Evolutionary conservation across 2,113 vertebrate genomes (phyloP).

Genomic region (Percopsis transmontana): DNA sequence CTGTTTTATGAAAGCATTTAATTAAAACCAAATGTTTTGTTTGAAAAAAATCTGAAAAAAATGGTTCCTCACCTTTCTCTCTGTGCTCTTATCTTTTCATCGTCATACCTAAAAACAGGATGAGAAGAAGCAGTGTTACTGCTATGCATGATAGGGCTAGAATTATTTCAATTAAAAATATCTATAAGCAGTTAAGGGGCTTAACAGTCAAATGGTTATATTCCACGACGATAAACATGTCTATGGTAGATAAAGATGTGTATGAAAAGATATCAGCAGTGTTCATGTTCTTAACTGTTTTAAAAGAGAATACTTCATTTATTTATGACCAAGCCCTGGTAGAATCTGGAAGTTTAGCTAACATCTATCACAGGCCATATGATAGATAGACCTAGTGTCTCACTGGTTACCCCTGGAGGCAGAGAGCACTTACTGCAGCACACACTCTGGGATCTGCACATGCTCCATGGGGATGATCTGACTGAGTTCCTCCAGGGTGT

Average conservation of each 20-base stretch:
- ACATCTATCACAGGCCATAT: neutral
- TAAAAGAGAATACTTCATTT: too few species aligned
- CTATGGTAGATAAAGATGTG: too few species aligned
- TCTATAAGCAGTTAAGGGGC: too few species aligned
- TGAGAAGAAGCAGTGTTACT: neutral
- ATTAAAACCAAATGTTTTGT: neutral
- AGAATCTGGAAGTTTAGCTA: neutral
- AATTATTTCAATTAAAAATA: neutral
- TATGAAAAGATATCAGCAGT: too few species aligned
- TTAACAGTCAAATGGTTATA: too few species aligned
- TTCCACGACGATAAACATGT: too few species aligned
- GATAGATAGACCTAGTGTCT: neutral
- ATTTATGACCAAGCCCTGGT: neutral
- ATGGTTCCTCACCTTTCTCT: constrained; percentile 81
- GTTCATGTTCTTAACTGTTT: too few species aligned
- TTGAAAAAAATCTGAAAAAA: neutral
- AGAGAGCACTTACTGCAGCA: constrained; percentile 86
- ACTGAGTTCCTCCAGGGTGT: constrained; percentile 88
- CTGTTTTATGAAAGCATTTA: neutral
- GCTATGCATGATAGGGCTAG: neutral
- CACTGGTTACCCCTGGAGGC: constrained; percentile 45
- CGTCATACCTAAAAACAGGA: constrained; percentile 81
- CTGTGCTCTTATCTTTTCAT: constrained; percentile 86
- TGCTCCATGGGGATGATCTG: constrained; percentile 94
- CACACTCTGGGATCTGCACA: constrained; percentile 91